phyloP scores from a whole-genome alignment of 2,888 invertebrate genomes.

The Galerucella calmariensis region DNA sequence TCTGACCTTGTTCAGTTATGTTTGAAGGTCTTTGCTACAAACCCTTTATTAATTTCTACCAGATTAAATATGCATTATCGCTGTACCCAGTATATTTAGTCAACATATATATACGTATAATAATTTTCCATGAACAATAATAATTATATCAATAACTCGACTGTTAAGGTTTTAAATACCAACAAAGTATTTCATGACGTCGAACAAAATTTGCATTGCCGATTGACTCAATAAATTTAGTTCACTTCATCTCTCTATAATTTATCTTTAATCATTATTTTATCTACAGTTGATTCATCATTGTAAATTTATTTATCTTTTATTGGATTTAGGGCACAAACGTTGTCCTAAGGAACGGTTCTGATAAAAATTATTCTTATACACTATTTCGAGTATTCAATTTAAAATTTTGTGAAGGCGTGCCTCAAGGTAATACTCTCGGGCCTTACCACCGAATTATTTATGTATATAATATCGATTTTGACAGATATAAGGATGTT shows the following conservation, averaged over 20 bases:
- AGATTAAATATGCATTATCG: neutral
- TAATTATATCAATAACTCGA: neutral
- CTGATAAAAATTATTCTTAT: no score
- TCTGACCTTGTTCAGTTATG: neutral
- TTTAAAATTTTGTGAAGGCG: constrained; percentile 9
- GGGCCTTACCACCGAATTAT: neutral
- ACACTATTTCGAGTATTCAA: neutral
- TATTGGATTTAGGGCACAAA: no score
- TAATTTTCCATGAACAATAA: neutral
- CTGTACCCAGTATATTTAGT: neutral
- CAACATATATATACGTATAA: neutral
- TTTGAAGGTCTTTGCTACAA: neutral
- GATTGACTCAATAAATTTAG: no score
- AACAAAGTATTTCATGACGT: neutral
- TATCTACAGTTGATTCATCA: no score
- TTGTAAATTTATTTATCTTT: no score
- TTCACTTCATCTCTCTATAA: no score
- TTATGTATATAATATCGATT: constrained; percentile 49
- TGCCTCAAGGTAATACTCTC: constrained; percentile 26
- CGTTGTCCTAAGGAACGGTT: no score
- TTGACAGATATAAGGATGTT: neutral
- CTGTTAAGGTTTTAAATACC: neutral
- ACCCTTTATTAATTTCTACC: neutral
- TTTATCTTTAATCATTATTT: no score
- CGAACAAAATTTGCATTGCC: neutral